Conservation (phyloP, 2,113 vertebrate species). For the Coptodon rendalli region DNA sequence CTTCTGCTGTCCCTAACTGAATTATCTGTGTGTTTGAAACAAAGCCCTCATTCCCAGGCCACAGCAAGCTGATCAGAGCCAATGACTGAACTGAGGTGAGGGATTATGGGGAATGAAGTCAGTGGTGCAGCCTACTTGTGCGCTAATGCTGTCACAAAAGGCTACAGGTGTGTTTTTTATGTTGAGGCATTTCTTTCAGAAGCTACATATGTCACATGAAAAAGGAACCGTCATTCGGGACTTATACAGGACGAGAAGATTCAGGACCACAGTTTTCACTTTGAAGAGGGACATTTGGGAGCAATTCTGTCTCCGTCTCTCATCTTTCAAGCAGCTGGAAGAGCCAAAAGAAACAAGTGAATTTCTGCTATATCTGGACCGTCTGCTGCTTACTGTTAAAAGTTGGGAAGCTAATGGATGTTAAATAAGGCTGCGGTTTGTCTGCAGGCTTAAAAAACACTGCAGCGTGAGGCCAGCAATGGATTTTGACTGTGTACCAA, state of each 20-base stretch:
- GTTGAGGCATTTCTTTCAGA: background rate
- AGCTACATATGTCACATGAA: background rate
- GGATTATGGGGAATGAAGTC: constrained; percentile 21
- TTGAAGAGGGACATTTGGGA: background rate
- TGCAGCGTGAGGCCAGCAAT: background rate
- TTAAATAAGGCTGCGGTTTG: constrained; percentile 39
- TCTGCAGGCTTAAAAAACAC: background rate
- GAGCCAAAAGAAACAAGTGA: background rate
- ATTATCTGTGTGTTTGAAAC: constrained; percentile 41
- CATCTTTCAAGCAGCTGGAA: background rate
- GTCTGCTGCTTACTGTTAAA: constrained; percentile 19
- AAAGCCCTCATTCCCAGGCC: constrained; percentile 15
- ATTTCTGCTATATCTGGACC: background rate
- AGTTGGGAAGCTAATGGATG: constrained; percentile 22
- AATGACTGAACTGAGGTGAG: background rate
- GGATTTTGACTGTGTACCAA: background rate
- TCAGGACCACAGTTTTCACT: background rate
- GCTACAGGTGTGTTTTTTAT: background rate
- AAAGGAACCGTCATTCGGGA: background rate
- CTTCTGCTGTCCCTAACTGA: constrained; percentile 27
- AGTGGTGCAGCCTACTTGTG: background rate
- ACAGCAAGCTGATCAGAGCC: background rate
- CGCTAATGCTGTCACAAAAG: background rate
- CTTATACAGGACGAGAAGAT: background rate
- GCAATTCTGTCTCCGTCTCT: background rate